Base-by-base conservation (phyloP, 2,113 vertebrate genomes). In the Elephantulus edwardii region DNA sequence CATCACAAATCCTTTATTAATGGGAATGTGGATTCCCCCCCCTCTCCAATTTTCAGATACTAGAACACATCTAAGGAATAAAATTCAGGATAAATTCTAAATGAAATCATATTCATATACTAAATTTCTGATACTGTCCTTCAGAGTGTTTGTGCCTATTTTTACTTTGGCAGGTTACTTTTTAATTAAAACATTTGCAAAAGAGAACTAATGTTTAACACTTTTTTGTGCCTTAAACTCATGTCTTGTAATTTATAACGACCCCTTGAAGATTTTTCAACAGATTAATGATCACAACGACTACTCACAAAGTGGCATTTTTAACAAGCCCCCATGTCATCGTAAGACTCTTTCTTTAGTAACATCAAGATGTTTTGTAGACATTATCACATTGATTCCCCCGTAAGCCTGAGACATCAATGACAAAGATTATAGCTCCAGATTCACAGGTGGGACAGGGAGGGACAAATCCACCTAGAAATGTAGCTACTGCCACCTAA, bases 141-240 rank as follows among this genome's bases (percentile, higher is more conserved):
- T 60, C 8, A 26, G 40, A 78, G 80, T 58, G 77, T 70, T 4
- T 68, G 72, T 72, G 28, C 54, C 77, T 83, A 64, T 54, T 87
- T 75, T 75, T 22, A 78, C 6, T 79, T 85, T 2, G 6, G 17
- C 9, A 17, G 35, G 20, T 74, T 64, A 86, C 33, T 92, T 93
- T 62, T 71, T 86, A 5, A n/a, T n/a, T n/a, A 89, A 77, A 26
- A 12, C 14, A 68, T 50, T 33, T 93, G 52, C 40, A 81, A 86
- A 92, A 86, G 33, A 93, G 70, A 85, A 75, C 11, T 48, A 70
- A 74, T 86, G 77, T 81, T 92, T 80, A 91, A 79, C n/a, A 58
- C n/a, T n/a, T n/a, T 78, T 56, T 62, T 40, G 2, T 54, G 62
- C 42, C 87, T 54, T 76, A 42, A 94, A 86, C 7, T 89, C 68